Evolutionary conservation across 2,888 invertebrate genomes (phyloP).

Genomic region (Acanthosepion lycidas): DNA sequence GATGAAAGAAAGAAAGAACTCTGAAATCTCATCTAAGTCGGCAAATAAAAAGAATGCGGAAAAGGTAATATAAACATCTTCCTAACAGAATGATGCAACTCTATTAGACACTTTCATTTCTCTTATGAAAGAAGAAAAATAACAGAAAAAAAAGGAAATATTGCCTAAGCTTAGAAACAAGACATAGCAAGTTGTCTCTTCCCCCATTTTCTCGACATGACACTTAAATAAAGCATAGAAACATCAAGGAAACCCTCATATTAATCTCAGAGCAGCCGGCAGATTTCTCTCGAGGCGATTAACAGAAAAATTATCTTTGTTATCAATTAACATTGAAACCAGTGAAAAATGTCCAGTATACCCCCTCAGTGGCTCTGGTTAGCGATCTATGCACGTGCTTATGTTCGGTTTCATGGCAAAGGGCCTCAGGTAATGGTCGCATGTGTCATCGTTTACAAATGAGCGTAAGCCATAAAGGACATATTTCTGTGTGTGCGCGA

Average conservation of each 20-base stretch:
- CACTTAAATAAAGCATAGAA: background rate
- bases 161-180: background rate
- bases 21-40: too few species aligned
- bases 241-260: constrained; percentile 7
- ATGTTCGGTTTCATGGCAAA: constrained; percentile 12
- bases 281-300: background rate
- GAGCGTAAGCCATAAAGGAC: background rate
- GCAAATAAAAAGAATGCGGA: too few species aligned
- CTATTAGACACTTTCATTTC: background rate
- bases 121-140: background rate
- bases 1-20: too few species aligned
- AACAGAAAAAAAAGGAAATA: background rate
- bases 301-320: constrained; percentile 10
- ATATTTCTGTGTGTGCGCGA: background rate
- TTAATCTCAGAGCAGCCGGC: constrained; percentile 9
- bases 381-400: constrained; percentile 8
- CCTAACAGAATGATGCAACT: too few species aligned
- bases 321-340: constrained; percentile 33
- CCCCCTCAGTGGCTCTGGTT: background rate
- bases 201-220: constrained; percentile 12
- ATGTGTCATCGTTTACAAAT: background rate
- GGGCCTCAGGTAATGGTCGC: background rate
- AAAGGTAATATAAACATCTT: too few species aligned
- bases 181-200: background rate
- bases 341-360: constrained; percentile 33